phyloP scores from a whole-genome alignment of 2,797 vertebrate genomes.

The Triplophysa yarkandensis region DNA sequence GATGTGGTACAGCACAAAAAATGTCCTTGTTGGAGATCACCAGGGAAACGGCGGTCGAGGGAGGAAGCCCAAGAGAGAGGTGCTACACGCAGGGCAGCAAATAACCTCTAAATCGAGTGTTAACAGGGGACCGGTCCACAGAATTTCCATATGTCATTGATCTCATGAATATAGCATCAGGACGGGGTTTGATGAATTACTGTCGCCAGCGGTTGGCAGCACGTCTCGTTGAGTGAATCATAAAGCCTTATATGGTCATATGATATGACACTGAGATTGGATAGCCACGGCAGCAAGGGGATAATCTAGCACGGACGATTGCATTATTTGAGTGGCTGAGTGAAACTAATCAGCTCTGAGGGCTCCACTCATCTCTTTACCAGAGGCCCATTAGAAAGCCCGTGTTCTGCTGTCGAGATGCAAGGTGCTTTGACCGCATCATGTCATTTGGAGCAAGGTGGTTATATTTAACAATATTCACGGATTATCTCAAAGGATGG shows the following conservation, averaged over 20 bases:
- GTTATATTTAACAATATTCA: constrained; percentile 30
- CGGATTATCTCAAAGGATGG: not conserved
- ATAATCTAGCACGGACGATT: constrained; percentile 30
- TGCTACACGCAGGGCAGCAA: not conserved
- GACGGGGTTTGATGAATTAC: constrained; percentile 31
- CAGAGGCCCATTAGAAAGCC: constrained; percentile 36
- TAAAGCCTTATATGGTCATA: constrained; percentile 33
- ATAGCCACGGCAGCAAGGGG: constrained; percentile 16
- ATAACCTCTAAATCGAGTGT: constrained; percentile 42
- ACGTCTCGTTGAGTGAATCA: constrained; percentile 17
- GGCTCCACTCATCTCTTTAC: constrained; percentile 38
- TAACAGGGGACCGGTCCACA: not conserved
- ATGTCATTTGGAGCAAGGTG: constrained; percentile 8
- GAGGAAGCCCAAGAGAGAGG: constrained; percentile 18
- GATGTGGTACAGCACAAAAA: constrained; percentile 36
- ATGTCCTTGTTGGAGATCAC: constrained; percentile 47
- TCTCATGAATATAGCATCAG: constrained; percentile 29
- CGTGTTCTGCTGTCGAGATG: constrained; percentile 24
- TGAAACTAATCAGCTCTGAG: constrained; percentile 49
- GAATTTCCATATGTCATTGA: constrained; percentile 31
- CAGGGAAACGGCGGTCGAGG: constrained; percentile 29
- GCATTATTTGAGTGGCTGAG: constrained; percentile 39
- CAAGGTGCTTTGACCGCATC: constrained; percentile 3
- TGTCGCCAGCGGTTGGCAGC: constrained; percentile 10
- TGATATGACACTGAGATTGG: constrained; percentile 35